Evolutionary conservation across 1,140 invertebrate species (phyloP).

Genomic region (Rhynchophorus ferrugineus): DNA sequence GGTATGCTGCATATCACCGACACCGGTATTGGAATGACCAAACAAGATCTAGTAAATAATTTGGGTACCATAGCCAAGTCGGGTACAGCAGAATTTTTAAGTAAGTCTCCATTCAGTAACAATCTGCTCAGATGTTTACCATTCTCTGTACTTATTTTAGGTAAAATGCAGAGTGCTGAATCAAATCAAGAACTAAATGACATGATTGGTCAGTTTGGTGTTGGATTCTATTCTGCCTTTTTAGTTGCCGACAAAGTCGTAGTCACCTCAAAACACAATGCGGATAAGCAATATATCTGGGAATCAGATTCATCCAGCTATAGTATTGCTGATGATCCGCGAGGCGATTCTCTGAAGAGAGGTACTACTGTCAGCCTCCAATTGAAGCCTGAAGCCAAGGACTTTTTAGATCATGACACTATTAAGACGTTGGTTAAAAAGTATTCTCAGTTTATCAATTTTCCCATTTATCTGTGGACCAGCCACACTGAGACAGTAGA

Average conservation of each 20-base stretch:
- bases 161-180: conserved; percentile 78
- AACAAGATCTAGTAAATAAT: conserved; percentile 89
- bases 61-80: conserved; percentile 99
- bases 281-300: conserved; percentile 96
- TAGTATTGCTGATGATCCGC: conserved; percentile 86
- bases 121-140: background rate
- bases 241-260: conserved; percentile 84
- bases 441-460: conserved; percentile 99
- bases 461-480: conserved; percentile 95
- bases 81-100: conserved; percentile 95
- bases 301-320: conserved; percentile 90
- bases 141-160: conserved; percentile 50
- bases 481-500: conserved; percentile 88
- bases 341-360: conserved; percentile 51
- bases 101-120: conserved; percentile 49
- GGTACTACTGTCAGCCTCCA: conserved; percentile 59
- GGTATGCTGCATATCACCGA: conserved; percentile 92
- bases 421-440: conserved; percentile 88
- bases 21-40: conserved; percentile 97
- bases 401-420: conserved; percentile 90
- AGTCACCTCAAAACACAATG: conserved; percentile 93
- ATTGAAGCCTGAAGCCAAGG: conserved; percentile 93
- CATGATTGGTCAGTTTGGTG: conserved; percentile 94
- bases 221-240: conserved; percentile 97
- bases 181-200: conserved; percentile 64